Conservation (phyloP, 2,113 vertebrate genomes). For the Perca flavescens region DNA sequence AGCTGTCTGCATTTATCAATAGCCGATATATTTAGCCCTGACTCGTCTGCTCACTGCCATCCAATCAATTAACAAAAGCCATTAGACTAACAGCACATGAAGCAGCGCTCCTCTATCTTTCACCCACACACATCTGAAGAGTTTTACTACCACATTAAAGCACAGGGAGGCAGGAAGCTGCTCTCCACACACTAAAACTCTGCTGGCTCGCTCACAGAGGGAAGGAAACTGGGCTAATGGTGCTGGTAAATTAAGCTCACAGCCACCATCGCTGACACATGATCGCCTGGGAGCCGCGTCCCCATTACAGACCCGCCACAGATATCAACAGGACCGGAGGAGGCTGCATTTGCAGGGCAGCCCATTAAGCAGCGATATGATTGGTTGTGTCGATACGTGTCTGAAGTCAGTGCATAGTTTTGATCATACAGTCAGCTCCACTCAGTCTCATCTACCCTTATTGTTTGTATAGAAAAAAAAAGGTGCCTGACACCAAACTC, state of each 20-base stretch:
- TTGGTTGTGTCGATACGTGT: too few species aligned
- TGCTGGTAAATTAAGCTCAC: conserved; percentile 68
- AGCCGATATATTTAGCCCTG: neutral
- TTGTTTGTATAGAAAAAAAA: too few species aligned
- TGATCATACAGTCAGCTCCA: too few species aligned
- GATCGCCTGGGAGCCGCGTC: conserved; percentile 64
- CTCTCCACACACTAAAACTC: neutral
- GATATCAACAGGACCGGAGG: too few species aligned
- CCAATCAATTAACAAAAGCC: conserved; percentile 33
- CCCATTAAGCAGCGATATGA: too few species aligned
- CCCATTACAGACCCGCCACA: conserved; percentile 49
- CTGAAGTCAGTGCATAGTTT: too few species aligned
- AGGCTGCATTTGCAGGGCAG: too few species aligned
- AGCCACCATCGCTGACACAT: conserved; percentile 9
- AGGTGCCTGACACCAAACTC: too few species aligned
- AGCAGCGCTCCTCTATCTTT: neutral
- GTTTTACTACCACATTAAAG: neutral
- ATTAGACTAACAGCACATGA: conserved; percentile 7
- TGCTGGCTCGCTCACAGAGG: neutral
- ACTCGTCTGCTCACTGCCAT: neutral
- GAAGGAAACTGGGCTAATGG: conserved; percentile 68
- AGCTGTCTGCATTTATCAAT: neutral
- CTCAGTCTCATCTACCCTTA: too few species aligned
- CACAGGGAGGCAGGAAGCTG: neutral
- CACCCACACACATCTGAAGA: conserved; percentile 1